Percentiles rank a stretch among this genome's conserved stretches.
Evolutionary conservation across 2,888 invertebrate species (phyloP).

Genomic region (Drosophila neoperkinsi): DNA sequence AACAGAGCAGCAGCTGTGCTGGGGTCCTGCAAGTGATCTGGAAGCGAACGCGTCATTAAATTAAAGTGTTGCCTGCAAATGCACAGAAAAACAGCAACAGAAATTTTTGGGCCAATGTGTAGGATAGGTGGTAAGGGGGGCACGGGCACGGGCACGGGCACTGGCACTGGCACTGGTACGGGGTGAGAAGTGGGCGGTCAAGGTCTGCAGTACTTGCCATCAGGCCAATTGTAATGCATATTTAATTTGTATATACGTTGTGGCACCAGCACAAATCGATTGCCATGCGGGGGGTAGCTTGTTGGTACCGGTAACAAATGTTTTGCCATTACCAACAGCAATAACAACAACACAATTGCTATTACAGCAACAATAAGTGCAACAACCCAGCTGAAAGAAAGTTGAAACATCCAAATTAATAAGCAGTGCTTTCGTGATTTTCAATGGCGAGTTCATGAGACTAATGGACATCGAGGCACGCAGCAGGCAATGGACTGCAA

Average conservation of each 20-base stretch:
- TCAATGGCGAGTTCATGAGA: conserved; percentile 57
- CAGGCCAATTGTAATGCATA: conserved; percentile 77
- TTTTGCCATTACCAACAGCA: conserved; percentile 64
- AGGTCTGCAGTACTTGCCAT: conserved; percentile 47
- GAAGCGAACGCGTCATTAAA: conserved; percentile 61
- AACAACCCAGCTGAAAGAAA: conserved; percentile 28
- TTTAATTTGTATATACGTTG: conserved; percentile 75
- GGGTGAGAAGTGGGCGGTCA: conserved; percentile 33
- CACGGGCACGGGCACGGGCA: not conserved
- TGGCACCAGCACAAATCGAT: conserved; percentile 64
- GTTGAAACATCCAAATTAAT: conserved; percentile 61
- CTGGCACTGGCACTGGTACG: not conserved
- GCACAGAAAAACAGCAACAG: conserved; percentile 34
- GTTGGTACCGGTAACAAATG: conserved; percentile 67
- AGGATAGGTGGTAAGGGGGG: not conserved
- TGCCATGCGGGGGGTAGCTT: conserved; percentile 61
- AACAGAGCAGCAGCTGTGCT: conserved; percentile 64
- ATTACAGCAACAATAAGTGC: conserved; percentile 18
- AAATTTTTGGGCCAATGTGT: conserved; percentile 20
- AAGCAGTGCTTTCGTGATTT: conserved; percentile 50
- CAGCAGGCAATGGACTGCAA: conserved; percentile 9
- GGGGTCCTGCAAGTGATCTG: conserved; percentile 53
- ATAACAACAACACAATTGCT: conserved; percentile 13
- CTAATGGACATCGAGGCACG: conserved; percentile 21
- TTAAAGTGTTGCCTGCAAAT: conserved; percentile 59